Conservation (phyloP, 2,888 invertebrate species). For the Argyresthia goedartella region DNA sequence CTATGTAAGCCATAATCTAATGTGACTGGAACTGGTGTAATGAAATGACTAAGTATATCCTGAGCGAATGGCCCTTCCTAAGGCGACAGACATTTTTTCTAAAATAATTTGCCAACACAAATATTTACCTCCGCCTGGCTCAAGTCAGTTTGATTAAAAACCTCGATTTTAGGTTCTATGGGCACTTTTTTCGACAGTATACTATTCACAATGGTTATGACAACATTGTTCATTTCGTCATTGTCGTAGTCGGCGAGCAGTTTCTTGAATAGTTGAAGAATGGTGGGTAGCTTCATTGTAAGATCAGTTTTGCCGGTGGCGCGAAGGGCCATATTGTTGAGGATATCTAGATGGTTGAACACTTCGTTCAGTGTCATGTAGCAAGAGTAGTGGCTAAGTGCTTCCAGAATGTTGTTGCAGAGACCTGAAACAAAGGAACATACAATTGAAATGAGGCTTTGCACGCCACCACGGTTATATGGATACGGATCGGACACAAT, state of each 20-base stretch:
- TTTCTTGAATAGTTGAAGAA: constrained; percentile 33
- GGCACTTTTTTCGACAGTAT: constrained; percentile 28
- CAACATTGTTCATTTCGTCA: constrained; percentile 44
- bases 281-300: constrained; percentile 22
- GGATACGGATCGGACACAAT: too few relatives aligned
- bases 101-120: too few relatives aligned
- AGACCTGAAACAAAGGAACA: constrained; percentile 29
- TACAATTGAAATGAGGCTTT: too few relatives aligned
- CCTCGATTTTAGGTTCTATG: constrained; percentile 3
- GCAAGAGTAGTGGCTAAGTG: constrained; percentile 31
- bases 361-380: constrained; percentile 47
- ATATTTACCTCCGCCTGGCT: too few relatives aligned
- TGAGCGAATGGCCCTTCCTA: too few relatives aligned
- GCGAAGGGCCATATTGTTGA: constrained; percentile 29
- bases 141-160: too few relatives aligned
- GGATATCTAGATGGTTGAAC: constrained; percentile 35
- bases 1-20: too few relatives aligned
- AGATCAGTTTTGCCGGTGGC: constrained; percentile 32
- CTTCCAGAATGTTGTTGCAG: constrained; percentile 30
- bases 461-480: too few relatives aligned
- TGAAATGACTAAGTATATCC: too few relatives aligned
- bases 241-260: constrained; percentile 43
- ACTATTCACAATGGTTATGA: constrained; percentile 43
- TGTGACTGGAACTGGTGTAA: too few relatives aligned
- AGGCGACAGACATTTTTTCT: too few relatives aligned